These are phyloP conservation scores for Glyptemys insculpta DNA, from an alignment of 2,797 vertebrate genomes.

Conservation along the genomic window DNA sequence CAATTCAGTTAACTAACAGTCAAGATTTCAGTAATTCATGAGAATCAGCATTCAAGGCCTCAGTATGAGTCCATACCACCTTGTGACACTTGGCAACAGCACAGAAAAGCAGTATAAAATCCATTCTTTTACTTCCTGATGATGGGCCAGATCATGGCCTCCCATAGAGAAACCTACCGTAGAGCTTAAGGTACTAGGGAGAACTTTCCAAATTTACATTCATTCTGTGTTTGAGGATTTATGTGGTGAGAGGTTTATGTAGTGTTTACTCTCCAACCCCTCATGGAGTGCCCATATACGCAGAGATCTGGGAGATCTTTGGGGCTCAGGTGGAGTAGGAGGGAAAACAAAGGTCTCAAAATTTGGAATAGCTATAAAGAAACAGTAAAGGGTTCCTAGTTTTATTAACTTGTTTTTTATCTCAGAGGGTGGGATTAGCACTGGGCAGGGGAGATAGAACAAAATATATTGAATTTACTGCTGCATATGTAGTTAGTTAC, in stretches of 20 bases:
- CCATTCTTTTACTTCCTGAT: neutral
- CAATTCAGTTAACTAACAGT: neutral
- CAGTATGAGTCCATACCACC: neutral
- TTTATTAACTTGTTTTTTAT: neutral
- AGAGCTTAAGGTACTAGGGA: neutral
- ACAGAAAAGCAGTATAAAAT: neutral
- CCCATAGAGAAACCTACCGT: neutral
- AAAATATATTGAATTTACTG: too few relatives aligned
- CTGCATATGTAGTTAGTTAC: neutral
- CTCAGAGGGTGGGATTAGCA: neutral
- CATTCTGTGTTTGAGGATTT: neutral
- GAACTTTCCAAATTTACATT: neutral
- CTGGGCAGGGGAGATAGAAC: neutral
- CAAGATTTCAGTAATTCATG: neutral
- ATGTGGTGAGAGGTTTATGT: neutral
- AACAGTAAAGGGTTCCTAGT: neutral
- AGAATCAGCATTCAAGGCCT: conserved; percentile 17
- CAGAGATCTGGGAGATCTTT: neutral
- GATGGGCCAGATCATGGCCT: neutral
- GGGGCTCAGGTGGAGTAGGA: accelerated
- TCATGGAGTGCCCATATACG: neutral
- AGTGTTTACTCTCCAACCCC: neutral
- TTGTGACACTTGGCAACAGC: conserved; percentile 4
- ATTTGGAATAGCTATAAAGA: neutral
- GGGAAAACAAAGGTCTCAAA: neutral